Evolutionary conservation across 2,888 invertebrate species (phyloP), one percentile per base, ranked within the genome.

Genomic region (Oeneis ivallda): DNA sequence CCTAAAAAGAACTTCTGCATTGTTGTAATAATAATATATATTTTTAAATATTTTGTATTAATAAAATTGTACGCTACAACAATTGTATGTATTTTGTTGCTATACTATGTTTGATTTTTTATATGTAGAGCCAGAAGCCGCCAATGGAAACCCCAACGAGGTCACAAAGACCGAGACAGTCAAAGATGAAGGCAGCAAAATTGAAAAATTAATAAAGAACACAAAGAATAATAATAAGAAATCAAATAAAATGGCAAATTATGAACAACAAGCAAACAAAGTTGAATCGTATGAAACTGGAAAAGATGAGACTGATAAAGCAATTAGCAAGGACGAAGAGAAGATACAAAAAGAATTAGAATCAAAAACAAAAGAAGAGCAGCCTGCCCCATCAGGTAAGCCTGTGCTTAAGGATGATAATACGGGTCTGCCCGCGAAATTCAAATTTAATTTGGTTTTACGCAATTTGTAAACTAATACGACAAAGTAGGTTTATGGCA

Each of bases 301-400:
- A 78, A 90, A 87, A 84, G 83, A 86, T 83, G 89, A 91, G 89
- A 89, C 90, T 90, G 91, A 90, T 84, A 87, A 86, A 81, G 79
- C 26, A 5, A 26, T 86, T 82, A 84, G 79, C 80, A 83, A 80
- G 76, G 75, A 83, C 79, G 86, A 84, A 72, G 78, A 82, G 70
- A 83, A 85, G 41, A 26, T 26, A 4, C 3, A 26, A 26, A 26
- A 26, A 26, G 26, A 26, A 26, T 2, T 2, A 26, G 26, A 26
- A 26, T 73, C 72, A 59, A 65, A 76, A 47, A 47, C 75, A 66
- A 71, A 64, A 15, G 72, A 81, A 54, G 73, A 74, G 39, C 45
- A 49, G 1, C 19, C 32, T 13, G 63, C 71, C 15, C 62, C 68
- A 13, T 66, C 65, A 5, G 75, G 75, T 6, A 62, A 58, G 32